These are phyloP conservation scores for Turdus rufiventris DNA, from an alignment of 2,113 vertebrate species.

Conservation along the genomic window DNA sequence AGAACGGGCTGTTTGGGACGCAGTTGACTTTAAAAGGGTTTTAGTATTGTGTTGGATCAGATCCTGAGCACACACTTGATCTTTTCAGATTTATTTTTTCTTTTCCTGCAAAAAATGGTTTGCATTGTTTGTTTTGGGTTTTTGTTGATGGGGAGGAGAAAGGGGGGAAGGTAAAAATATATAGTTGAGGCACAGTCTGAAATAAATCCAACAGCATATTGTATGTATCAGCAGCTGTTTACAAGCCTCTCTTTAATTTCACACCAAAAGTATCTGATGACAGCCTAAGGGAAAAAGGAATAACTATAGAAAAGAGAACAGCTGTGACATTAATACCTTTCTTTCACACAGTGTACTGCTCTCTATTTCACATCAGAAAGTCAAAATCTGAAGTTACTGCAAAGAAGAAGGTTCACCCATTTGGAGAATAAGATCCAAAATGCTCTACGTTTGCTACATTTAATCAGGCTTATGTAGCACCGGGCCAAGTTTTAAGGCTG, in stretches of 20 bases:
- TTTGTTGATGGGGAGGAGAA: no score
- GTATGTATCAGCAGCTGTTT: background rate
- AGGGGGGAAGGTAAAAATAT: background rate
- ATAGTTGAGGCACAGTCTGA: background rate
- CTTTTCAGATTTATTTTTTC: background rate
- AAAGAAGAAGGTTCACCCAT: background rate
- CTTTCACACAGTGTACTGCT: background rate
- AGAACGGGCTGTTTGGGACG: background rate
- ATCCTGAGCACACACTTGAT: background rate
- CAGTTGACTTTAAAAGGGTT: background rate
- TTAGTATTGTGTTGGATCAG: background rate
- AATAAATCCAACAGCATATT: background rate
- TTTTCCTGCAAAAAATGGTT: background rate
- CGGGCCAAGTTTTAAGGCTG: background rate
- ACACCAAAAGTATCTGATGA: background rate
- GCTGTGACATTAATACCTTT: background rate
- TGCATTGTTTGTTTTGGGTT: background rate
- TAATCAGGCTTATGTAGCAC: background rate
- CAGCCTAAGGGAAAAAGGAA: background rate
- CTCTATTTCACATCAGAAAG: background rate
- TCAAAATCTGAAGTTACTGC: background rate
- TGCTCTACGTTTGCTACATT: background rate
- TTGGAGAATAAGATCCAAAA: background rate
- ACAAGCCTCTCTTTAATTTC: conserved; percentile 31
- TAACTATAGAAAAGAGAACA: background rate